Evolutionary conservation across 2,888 invertebrate species (phyloP).

Genomic region (Scaptomyza polygonia): DNA sequence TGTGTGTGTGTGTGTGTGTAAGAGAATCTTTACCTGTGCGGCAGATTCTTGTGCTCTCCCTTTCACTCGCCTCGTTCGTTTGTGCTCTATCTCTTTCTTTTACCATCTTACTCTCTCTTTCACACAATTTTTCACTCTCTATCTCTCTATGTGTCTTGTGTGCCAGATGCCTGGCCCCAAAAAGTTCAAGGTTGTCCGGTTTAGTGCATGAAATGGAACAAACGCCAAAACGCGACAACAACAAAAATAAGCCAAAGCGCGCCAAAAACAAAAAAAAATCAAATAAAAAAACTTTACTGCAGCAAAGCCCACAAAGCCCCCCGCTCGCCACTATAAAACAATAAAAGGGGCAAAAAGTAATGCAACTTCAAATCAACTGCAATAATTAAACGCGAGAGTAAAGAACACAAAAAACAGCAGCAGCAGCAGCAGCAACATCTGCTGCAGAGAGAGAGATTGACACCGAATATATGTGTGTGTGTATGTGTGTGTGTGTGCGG

Average conservation of each 20-base stretch:
- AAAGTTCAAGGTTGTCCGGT: slow-evolving; percentile 78
- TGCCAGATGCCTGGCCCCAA: slow-evolving; percentile 41
- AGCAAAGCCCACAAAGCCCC: neutral
- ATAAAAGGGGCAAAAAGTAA: slow-evolving; percentile 1
- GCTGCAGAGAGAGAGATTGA: slow-evolving; percentile 4
- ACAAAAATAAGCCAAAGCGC: slow-evolving; percentile 31
- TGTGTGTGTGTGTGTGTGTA: neutral
- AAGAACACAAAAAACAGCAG: slow-evolving; percentile 2
- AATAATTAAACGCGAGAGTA: slow-evolving; percentile 45
- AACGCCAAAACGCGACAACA: slow-evolving; percentile 24
- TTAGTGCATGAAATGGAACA: slow-evolving; percentile 45
- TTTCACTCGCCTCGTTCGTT: slow-evolving; percentile 8
- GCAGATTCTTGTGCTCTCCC: slow-evolving; percentile 18
- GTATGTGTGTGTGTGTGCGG: slow-evolving; percentile 20
- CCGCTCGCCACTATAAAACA: neutral
- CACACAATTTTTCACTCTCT: neutral
- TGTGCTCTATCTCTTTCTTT: neutral
- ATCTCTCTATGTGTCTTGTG: slow-evolving; percentile 27
- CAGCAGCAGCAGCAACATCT: neutral
- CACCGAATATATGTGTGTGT: slow-evolving; percentile 1
- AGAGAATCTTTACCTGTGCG: slow-evolving; percentile 36
- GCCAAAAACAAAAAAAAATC: slow-evolving; percentile 34
- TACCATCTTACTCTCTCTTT: slow-evolving; percentile 1
- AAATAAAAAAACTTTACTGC: slow-evolving; percentile 31
- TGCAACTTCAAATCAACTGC: slow-evolving; percentile 55